phyloP scores from a whole-genome alignment of 2,888 invertebrate genomes.

The Zygothrica quintamaculata region DNA sequence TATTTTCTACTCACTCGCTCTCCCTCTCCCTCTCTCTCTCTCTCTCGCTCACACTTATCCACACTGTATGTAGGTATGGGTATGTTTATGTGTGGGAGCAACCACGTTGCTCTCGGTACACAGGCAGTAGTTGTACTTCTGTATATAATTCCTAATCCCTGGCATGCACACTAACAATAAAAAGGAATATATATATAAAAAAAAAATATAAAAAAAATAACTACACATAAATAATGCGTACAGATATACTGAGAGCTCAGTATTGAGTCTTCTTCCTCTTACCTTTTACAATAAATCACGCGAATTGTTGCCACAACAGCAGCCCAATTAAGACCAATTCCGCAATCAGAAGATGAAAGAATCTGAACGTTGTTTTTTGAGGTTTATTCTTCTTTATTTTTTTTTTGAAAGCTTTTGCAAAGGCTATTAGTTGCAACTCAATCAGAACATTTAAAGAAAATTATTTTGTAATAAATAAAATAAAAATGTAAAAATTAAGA shows the following conservation, averaged over 20 bases:
- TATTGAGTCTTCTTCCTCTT: conserved; percentile 34
- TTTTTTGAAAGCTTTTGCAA: conserved; percentile 17
- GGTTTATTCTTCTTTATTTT: conserved; percentile 9
- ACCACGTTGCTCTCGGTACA: conserved; percentile 7
- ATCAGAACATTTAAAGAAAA: conserved; percentile 28
- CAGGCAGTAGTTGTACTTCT: too few relatives aligned
- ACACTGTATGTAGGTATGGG: conserved; percentile 38
- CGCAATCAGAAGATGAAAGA: conserved; percentile 29
- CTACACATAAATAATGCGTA: conserved; percentile 71
- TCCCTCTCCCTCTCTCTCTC: too few relatives aligned
- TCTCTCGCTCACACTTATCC: background rate
- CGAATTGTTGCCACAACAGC: conserved; percentile 42
- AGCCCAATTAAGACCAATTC: conserved; percentile 70
- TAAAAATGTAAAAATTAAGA: too few relatives aligned
- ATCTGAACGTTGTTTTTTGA: conserved; percentile 4
- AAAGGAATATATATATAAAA: too few relatives aligned
- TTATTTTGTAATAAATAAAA: too few relatives aligned
- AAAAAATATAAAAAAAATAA: too few relatives aligned
- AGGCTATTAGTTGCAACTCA: conserved; percentile 44
- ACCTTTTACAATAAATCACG: conserved; percentile 74
- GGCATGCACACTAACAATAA: too few relatives aligned
- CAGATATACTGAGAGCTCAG: conserved; percentile 42
- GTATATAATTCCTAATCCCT: conserved; percentile 78
- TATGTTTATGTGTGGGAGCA: conserved; percentile 53
- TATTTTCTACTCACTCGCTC: background rate